Percentiles rank a stretch among this genome's conserved stretches.
Conservation (phyloP, 2,797 vertebrate species). For the Takifugu rubripes region DNA sequence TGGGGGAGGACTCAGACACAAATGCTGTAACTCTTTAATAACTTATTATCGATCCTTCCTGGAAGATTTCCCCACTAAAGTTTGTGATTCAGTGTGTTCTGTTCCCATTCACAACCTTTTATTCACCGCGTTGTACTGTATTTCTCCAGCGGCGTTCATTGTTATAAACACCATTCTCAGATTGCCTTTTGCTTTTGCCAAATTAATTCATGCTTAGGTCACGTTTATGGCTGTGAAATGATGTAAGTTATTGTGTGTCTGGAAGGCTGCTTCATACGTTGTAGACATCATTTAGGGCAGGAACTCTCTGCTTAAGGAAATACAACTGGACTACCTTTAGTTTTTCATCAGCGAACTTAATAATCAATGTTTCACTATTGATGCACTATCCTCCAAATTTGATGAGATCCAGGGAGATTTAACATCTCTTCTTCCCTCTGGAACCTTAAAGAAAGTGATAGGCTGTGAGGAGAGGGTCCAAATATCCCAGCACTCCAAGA, state of each 20-base stretch:
- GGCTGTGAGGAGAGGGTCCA: too few species aligned
- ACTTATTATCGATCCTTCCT: slow-evolving; percentile 10
- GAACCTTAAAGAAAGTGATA: too few species aligned
- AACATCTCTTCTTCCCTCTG: too few species aligned
- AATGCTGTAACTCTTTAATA: slow-evolving; percentile 21
- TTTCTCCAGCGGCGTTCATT: background rate
- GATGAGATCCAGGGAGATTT: too few species aligned
- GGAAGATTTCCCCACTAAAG: background rate
- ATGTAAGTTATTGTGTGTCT: slow-evolving; percentile 54
- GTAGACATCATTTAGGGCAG: too few species aligned
- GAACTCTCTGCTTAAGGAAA: too few species aligned
- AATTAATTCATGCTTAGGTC: slow-evolving; percentile 10
- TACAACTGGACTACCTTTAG: too few species aligned
- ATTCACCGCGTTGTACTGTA: slow-evolving; percentile 2
- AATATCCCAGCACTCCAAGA: too few species aligned
- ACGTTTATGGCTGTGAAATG: slow-evolving; percentile 30
- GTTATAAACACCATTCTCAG: too few species aligned
- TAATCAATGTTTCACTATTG: too few species aligned
- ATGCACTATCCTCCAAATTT: too few species aligned
- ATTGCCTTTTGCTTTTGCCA: slow-evolving; percentile 23
- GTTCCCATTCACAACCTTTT: background rate
- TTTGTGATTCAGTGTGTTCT: background rate
- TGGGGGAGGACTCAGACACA: slow-evolving; percentile 15
- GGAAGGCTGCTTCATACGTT: slow-evolving; percentile 10
- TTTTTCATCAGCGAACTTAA: too few species aligned